Evolutionary conservation across 2,888 invertebrate species (phyloP).

Genomic region (Phengaris alcon): DNA sequence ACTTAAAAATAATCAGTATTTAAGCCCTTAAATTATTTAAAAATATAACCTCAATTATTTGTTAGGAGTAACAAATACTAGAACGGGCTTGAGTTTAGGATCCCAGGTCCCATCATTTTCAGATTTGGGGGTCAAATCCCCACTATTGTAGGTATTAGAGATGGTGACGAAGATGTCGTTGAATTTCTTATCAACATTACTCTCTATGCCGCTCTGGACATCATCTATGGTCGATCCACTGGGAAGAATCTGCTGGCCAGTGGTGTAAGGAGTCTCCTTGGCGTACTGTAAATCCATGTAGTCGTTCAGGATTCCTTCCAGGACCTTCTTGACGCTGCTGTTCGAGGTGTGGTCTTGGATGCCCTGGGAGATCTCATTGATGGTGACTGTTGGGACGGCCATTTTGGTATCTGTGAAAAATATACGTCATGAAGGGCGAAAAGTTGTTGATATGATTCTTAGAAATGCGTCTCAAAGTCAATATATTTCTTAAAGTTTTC

Average conservation of each 20-base stretch:
- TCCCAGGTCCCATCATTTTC: slow-evolving; percentile 62
- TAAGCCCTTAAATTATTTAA: not conserved
- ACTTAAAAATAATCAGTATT: slow-evolving; percentile 16
- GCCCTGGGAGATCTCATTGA: slow-evolving; percentile 56
- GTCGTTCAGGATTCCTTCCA: slow-evolving; percentile 64
- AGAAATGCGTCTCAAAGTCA: too few relatives aligned
- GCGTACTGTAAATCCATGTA: slow-evolving; percentile 67
- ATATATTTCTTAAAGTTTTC: too few relatives aligned
- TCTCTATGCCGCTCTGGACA: slow-evolving; percentile 51
- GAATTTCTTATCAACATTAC: slow-evolving; percentile 52
- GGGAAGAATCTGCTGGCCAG: slow-evolving; percentile 63
- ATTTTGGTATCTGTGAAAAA: slow-evolving; percentile 43
- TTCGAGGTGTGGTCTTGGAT: slow-evolving; percentile 53
- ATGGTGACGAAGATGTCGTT: slow-evolving; percentile 59
- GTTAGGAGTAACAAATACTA: slow-evolving; percentile 60
- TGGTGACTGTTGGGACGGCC: slow-evolving; percentile 59
- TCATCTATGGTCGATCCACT: slow-evolving; percentile 52
- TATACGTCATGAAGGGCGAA: not conserved
- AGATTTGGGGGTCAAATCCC: slow-evolving; percentile 56
- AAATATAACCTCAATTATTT: slow-evolving; percentile 40
- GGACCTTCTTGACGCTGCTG: slow-evolving; percentile 53
- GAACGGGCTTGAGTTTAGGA: slow-evolving; percentile 57
- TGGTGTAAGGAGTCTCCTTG: slow-evolving; percentile 66
- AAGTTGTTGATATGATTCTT: too few relatives aligned
- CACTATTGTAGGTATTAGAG: slow-evolving; percentile 57